Evolutionary conservation across 30 jellyfish, hydroid and myxozoan species (phyloP), one percentile per base, ranked within the genome.

Genomic region (Pseudorhiza aurosa): DNA sequence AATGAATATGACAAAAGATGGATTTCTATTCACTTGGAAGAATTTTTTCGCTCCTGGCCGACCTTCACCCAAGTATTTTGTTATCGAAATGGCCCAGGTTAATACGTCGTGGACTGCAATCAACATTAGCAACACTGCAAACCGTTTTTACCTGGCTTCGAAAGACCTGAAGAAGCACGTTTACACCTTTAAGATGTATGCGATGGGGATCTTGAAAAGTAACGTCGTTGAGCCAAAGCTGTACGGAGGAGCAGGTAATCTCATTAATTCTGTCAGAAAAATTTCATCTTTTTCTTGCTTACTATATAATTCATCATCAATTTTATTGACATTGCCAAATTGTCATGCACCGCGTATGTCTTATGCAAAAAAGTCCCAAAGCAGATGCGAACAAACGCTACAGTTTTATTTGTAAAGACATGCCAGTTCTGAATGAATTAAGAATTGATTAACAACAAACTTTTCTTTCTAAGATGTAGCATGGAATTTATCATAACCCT

Each of bases 11-110:
- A 60, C 99, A 9, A 31, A 35, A 26, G 21, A 22, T 8, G 99
- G 99, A 3, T 94, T 73, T 81, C 50, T 50, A 15, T 57, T 94
- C 45, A 63, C 53, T 14, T 94, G 99, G 99, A 33, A 56, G 65
- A 58, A 47, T 43, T 43, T 47, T 9, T 49, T 82, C 18, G 84
- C 96, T 2, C 99, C 99, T 0, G 97, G 97, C n/a, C 97, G 99
- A 5, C 97, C 97, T 2, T 44, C 92, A 14, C 75, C 75, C 26
- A 39, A 50, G 17, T 70, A 71, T 42, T 68, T 57, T 63, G 65
- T 73, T 0, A 31, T 88, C 22, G 91, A 94, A 46, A 43, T 30
- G 49, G 44, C 31, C 22, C 44, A 44, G 33, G 84, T 45, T 2
- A 72, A 84, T 43, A 60, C 70, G 2, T 68, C 95, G 14, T 84